Conservation (phyloP, 2,797 vertebrate species). For the Chaunax sp. region DNA sequence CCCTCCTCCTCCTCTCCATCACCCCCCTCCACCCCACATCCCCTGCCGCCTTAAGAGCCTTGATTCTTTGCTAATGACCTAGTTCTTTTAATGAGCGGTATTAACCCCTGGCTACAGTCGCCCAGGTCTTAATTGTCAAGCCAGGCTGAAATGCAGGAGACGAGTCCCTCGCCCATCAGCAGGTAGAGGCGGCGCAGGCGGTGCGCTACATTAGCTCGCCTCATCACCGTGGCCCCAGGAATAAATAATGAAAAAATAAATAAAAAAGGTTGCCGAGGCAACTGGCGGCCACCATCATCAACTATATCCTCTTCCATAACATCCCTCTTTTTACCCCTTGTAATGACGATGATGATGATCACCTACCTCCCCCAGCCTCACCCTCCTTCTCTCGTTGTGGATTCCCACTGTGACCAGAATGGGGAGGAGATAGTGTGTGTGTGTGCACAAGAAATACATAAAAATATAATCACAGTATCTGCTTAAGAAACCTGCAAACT, state of each 20-base stretch:
- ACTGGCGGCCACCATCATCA: conserved; percentile 82
- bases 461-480: conserved; percentile 89
- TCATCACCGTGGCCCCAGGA: conserved; percentile 86
- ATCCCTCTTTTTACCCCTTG: conserved; percentile 41
- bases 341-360: conserved; percentile 64
- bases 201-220: conserved; percentile 90
- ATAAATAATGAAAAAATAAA: conserved; percentile 93
- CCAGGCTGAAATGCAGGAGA: conserved; percentile 93
- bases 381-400: conserved; percentile 48
- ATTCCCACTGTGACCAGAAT: conserved; percentile 82
- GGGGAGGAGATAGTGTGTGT: conserved; percentile 45
- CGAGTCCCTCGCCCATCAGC: conserved; percentile 72
- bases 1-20: conserved; percentile 55
- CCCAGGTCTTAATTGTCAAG: conserved; percentile 99
- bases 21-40: conserved; percentile 74
- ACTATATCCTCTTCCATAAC: conserved; percentile 38
- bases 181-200: conserved; percentile 65
- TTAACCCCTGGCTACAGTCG: conserved; percentile 99
- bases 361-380: conserved; percentile 20
- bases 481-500: conserved; percentile 83
- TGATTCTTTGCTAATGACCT: conserved; percentile 99
- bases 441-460: conserved; percentile 30
- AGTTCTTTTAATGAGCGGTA: conserved; percentile 99
- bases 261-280: conserved; percentile 70
- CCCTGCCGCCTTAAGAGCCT: conserved; percentile 96